Evolutionary conservation across 2,888 invertebrate species (phyloP), one percentile per base, ranked within the genome.

Genomic region (Stegophylla sp.): DNA sequence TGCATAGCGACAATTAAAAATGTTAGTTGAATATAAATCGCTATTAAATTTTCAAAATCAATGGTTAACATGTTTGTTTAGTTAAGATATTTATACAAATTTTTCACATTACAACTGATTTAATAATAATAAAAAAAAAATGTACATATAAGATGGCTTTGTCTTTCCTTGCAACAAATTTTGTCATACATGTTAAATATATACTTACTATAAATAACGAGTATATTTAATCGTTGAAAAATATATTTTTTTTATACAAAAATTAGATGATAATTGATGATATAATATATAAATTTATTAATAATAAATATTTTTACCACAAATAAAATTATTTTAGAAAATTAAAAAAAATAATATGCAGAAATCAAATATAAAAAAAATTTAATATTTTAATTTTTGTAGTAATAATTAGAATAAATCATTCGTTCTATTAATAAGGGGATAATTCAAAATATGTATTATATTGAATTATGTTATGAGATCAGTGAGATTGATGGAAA

Each of bases 61-160:
- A 56, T 59, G 66, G 45, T 67, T 51, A 69, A 67, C 45, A 67
- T 56, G 43, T 59, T 76, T n/a, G 43, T 56, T 67, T 66, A 67
- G 63, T 48, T 28, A 15, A 66, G 59, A 15, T 23, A 69, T 63
- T 75, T 51, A 41, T 20, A 45, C 2, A 48, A 51, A 17, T 26
- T n/a, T 53, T 17, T 17, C 13, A 43, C 34, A 10, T 76, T 53
- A 66, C 64, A 53, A 76, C 51, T n/a, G 26, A 41, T 51, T 53
- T 48, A 28, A 64, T 73, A n/a, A 63, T 59, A 69, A 59, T 34
- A 64, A 48, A 51, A 77, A 67, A 69, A 53, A 61, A 67, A 77
- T 9, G 7, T n/a, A 63, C 20, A 51, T 34, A 43, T 23, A 79
- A 71, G 61, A 79, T 51, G 71, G 61, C 79, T 79, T 79, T 79